These are phyloP conservation scores for Caiman crocodilus DNA, from an alignment of 2,797 vertebrate species.

Conservation along the genomic window DNA sequence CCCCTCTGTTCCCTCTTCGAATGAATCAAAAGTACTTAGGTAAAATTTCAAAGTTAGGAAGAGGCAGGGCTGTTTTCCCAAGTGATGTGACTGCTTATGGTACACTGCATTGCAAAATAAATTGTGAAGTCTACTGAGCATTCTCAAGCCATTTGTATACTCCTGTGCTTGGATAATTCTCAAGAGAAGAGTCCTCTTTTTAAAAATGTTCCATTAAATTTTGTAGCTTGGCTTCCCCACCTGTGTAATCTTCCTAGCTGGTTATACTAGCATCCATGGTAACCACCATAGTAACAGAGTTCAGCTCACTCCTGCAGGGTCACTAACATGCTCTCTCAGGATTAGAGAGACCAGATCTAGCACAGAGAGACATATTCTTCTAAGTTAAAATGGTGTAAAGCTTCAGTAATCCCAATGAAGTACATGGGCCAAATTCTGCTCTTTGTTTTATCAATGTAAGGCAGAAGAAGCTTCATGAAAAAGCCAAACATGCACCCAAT, in stretches of 20 bases:
- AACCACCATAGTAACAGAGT: conserved; percentile 79
- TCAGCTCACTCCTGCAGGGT: conserved; percentile 54
- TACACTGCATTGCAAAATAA: not conserved
- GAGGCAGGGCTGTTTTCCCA: not conserved
- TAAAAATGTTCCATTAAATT: not conserved
- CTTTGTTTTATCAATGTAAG: not conserved
- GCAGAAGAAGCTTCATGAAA: not conserved
- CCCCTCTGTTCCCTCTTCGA: not conserved
- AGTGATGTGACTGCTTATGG: not conserved
- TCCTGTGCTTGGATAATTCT: not conserved
- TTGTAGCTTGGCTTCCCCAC: conserved; percentile 65
- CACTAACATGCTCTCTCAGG: conserved; percentile 43
- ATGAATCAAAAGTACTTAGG: not conserved
- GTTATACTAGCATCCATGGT: conserved; percentile 82
- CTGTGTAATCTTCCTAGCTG: conserved; percentile 77
- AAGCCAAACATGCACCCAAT: not conserved
- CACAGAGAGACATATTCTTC: not conserved
- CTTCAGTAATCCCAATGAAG: not conserved
- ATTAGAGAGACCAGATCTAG: conserved; percentile 15
- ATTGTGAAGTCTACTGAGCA: not conserved
- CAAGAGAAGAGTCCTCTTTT: not conserved
- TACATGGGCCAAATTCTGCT: not conserved
- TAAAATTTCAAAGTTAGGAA: not conserved
- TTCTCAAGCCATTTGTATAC: not conserved
- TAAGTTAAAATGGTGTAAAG: not conserved